These are phyloP conservation scores for Pardalotus punctatus DNA, from an alignment of 2,113 vertebrate species.

Conservation along the genomic window DNA sequence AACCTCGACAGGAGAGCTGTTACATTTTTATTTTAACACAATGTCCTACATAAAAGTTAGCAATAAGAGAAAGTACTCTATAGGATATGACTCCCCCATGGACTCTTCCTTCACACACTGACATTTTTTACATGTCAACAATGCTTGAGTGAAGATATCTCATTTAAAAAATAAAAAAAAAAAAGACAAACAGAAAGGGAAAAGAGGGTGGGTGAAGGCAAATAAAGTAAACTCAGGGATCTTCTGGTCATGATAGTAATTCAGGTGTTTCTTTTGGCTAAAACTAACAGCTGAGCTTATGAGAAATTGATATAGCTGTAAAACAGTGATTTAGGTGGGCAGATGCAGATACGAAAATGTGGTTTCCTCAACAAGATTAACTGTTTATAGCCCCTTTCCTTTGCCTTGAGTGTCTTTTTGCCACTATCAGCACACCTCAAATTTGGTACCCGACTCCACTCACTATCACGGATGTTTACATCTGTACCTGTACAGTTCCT, in stretches of 20 bases:
- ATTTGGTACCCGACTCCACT: not conserved
- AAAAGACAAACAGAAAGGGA: not conserved
- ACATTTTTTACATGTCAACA: not conserved
- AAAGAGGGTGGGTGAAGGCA: not conserved
- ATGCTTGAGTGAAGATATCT: not conserved
- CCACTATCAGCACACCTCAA: not conserved
- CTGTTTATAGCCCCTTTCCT: not conserved
- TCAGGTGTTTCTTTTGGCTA: not conserved
- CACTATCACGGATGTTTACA: not conserved
- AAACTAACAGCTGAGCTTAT: not conserved
- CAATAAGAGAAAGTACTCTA: conserved; percentile 23
- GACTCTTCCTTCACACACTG: not conserved
- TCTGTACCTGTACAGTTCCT: not conserved
- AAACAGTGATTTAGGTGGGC: not conserved
- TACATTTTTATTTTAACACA: conserved; percentile 38
- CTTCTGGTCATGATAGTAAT: not conserved
- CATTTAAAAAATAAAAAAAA: not conserved
- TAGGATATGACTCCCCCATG: not conserved
- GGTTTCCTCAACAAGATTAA: not conserved
- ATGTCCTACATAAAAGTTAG: conserved; percentile 33
- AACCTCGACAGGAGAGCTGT: not conserved
- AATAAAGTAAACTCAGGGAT: not conserved
- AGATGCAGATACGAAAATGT: not conserved
- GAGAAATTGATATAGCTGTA: not conserved
- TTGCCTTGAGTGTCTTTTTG: not conserved